These are phyloP conservation scores for Nothocercus nigrocapillus DNA, from an alignment of 2,113 vertebrate genomes.

Conservation along the genomic window DNA sequence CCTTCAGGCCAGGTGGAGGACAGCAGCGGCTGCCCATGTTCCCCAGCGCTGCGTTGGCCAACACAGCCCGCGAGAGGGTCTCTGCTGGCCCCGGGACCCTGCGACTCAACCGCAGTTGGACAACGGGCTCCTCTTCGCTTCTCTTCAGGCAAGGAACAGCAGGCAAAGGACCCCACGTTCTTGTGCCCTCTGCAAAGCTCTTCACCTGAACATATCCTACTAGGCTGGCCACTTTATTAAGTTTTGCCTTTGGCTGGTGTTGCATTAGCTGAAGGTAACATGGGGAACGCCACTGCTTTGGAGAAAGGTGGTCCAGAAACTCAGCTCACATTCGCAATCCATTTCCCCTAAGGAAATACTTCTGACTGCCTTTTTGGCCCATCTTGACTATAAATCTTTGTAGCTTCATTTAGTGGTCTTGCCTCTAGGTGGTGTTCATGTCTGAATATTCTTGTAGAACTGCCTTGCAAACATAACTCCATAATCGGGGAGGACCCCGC, in stretches of 20 bases:
- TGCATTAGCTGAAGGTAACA: neutral
- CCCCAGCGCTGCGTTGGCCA: neutral
- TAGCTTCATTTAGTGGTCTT: neutral
- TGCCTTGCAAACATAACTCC: rapidly evolving
- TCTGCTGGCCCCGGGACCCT: neutral
- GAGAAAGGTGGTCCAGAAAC: neutral
- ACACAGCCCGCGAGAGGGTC: too few species aligned
- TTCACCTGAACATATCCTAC: neutral
- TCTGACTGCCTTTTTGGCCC: neutral
- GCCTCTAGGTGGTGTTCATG: slow-evolving; percentile 16
- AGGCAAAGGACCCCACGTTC: neutral
- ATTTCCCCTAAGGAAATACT: neutral
- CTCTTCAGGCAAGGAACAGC: neutral
- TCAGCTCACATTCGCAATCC: rapidly evolving
- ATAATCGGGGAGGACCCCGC: rapidly evolving
- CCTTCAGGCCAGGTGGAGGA: neutral
- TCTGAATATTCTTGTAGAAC: neutral
- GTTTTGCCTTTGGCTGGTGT: neutral
- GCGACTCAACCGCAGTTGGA: rapidly evolving
- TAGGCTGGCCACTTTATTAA: neutral
- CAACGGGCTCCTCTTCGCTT: neutral
- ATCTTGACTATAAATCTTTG: neutral
- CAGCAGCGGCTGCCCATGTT: neutral
- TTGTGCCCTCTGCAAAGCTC: neutral
- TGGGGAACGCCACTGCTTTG: neutral